A percentile compares a stretch with the other conserved stretches of the same genome.
Evolutionary conservation across 2,888 invertebrate species (phyloP).

Genomic region (Lamellibrachia columna): DNA sequence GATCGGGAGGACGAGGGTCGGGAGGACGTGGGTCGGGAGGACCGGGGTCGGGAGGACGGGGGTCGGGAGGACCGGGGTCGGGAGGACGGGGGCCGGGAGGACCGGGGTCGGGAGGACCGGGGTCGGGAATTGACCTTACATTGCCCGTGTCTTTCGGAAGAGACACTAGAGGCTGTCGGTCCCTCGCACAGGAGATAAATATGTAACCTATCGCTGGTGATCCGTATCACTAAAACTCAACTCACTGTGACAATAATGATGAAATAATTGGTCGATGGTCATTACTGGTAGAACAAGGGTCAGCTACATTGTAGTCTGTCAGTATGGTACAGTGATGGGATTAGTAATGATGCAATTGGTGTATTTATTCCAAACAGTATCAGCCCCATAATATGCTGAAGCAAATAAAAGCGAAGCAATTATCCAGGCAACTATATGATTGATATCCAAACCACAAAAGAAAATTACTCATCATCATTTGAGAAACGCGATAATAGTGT

Average conservation of each 20-base stretch:
- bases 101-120: conserved; percentile 6
- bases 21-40: not conserved
- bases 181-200: no score
- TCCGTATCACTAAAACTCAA: no score
- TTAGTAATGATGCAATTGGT: not conserved
- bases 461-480: not conserved
- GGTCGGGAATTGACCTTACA: not conserved
- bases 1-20: not conserved
- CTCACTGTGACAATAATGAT: no score
- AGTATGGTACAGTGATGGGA: not conserved
- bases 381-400: not conserved
- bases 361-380: not conserved
- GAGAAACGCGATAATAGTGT: not conserved
- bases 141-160: no score
- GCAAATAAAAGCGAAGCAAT: not conserved
- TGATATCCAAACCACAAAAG: not conserved
- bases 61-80: not conserved
- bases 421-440: not conserved
- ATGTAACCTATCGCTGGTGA: no score
- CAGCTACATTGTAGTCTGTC: no score
- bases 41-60: not conserved
- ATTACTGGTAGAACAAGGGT: no score
- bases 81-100: not conserved
- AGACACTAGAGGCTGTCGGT: no score
- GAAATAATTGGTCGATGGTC: no score